Base-by-base conservation (phyloP, 2,888 invertebrate genomes). In the Drosophila paramelanica region DNA sequence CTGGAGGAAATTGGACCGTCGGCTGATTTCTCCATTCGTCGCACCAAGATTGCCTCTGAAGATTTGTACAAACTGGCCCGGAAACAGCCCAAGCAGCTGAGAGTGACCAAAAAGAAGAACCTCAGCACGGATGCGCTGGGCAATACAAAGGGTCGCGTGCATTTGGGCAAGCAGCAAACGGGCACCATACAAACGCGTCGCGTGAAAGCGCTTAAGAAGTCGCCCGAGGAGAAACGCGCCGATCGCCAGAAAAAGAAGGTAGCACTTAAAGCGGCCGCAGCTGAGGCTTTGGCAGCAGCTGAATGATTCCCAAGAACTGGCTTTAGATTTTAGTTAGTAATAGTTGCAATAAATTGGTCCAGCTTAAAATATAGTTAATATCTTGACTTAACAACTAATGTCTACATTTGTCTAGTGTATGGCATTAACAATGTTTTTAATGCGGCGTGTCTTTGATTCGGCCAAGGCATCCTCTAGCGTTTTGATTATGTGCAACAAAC, bases 91-190 rank as follows among this genome's bases (percentile, higher is more conserved):
- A 96, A 95, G 89, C 95, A 95, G 91, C 93, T 96, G 7, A 96
- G 95, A 93, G 93, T 94, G 0, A 95, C 95, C 77, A 96, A 96
- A 89, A 97, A 96, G 93, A 99, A 99, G 94, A 99, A 99, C 91
- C 94, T 98, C 62, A 95, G 95, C 1, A 94, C 94, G 56, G 98
- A 99, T 93, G 95, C 94, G 3, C 95, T 99, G 89, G 99, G 99
- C 58, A 96, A 96, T 8, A 97, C 96, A 84, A 94, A 97, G 89
- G 99, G 98, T 43, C 95, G 98, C 55, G 95, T 99, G 62, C 99
- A 99, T 92, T 95, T 99, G 93, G 97, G 97, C 77, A 95, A 95
- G 84, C 99, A 99, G 90, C 95, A 97, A 85, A 94, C 98, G 36
- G 93, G 94, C 56, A 95, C 95, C 77, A 92, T 91, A 56, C 98